phyloP scores from a whole-genome alignment of 1,140 invertebrate species.

The Orius insidiosus region DNA sequence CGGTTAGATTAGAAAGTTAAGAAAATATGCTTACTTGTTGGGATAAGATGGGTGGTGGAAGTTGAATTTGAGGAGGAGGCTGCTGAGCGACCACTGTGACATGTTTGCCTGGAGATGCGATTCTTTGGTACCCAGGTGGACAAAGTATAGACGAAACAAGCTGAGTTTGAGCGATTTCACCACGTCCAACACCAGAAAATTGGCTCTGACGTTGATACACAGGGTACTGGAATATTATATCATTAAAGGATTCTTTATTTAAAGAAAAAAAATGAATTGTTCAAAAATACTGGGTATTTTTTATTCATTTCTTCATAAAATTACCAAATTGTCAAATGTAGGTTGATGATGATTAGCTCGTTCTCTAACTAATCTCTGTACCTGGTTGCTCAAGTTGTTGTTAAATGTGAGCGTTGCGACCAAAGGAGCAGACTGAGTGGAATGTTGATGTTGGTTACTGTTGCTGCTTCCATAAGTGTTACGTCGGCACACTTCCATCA shows the following conservation, averaged over 20 bases:
- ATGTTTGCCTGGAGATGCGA: slow-evolving; percentile 71
- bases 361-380: slow-evolving; percentile 22
- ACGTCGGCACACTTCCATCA: slow-evolving; percentile 79
- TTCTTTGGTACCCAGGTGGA: slow-evolving; percentile 63
- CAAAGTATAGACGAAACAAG: slow-evolving; percentile 84
- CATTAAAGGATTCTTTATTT: no score
- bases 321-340: slow-evolving; percentile 41
- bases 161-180: slow-evolving; percentile 50
- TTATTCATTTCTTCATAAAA: no score
- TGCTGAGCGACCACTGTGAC: slow-evolving; percentile 68
- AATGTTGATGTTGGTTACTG: slow-evolving; percentile 32
- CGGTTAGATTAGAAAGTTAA: neutral
- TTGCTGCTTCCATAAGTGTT: slow-evolving; percentile 38
- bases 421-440: slow-evolving; percentile 43
- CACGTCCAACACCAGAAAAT: slow-evolving; percentile 23
- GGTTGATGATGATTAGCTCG: slow-evolving; percentile 16
- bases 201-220: slow-evolving; percentile 16
- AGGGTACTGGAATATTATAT: slow-evolving; percentile 14
- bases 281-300: no score
- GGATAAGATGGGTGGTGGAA: slow-evolving; percentile 48
- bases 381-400: slow-evolving; percentile 51
- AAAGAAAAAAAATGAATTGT: no score
- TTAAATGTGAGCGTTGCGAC: slow-evolving; percentile 75
- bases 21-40: slow-evolving; percentile 39
- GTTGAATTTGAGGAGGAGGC: slow-evolving; percentile 39